phyloP scores from a whole-genome alignment of 2,797 vertebrate genomes.

The Sebastes vulpes region DNA sequence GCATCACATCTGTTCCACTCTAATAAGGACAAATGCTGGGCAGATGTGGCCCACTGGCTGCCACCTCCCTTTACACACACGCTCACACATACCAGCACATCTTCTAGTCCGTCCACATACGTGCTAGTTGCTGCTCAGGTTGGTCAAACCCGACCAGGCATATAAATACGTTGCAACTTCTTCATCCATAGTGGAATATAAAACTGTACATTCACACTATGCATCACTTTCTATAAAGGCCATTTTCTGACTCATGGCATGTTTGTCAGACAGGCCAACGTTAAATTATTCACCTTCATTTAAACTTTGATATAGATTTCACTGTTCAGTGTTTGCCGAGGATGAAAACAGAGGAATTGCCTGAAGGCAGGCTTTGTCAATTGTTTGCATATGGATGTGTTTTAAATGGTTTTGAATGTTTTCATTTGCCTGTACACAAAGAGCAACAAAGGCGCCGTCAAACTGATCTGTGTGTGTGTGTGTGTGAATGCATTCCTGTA shows the following conservation, averaged over 20 bases:
- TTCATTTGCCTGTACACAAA: conserved; percentile 57
- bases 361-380: conserved; percentile 36
- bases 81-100: not conserved
- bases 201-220: not conserved
- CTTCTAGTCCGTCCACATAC: not conserved
- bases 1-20: conserved; percentile 9
- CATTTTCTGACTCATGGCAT: conserved; percentile 22
- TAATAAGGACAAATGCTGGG: not conserved
- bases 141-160: not conserved
- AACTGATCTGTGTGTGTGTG: conserved; percentile 10
- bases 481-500: conserved; percentile 8
- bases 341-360: conserved; percentile 39
- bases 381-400: conserved; percentile 69
- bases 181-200: not conserved
- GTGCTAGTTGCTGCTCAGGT: conserved; percentile 3
- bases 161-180: not conserved
- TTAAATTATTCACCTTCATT: conserved; percentile 25
- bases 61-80: conserved; percentile 26
- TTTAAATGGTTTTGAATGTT: conserved; percentile 68
- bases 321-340: conserved; percentile 15
- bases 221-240: conserved; percentile 1
- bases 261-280: conserved; percentile 7
- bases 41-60: conserved; percentile 12
- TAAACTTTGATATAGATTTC: conserved; percentile 32
- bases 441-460: conserved; percentile 46